Conservation (phyloP, 2,797 vertebrate species). For the Onychomys leucogaster region DNA sequence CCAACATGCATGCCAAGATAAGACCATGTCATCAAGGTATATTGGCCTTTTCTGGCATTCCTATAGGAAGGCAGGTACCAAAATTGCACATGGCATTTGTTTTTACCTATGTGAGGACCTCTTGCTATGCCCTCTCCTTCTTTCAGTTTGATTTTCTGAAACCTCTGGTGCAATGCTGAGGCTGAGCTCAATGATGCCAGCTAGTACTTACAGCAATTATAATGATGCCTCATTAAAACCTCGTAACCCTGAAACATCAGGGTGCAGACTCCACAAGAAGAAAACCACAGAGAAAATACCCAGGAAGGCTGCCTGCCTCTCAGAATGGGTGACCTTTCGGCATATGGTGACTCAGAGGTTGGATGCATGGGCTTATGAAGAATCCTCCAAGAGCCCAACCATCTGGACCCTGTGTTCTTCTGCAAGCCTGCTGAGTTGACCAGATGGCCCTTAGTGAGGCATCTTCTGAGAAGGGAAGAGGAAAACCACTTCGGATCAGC, state of each 20-base stretch:
- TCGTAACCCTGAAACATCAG: neutral
- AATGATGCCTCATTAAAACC: conserved; percentile 61
- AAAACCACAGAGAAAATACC: conserved; percentile 40
- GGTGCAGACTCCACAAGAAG: neutral
- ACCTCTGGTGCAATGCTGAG: neutral
- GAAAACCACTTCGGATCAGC: conserved; percentile 58
- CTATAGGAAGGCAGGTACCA: neutral
- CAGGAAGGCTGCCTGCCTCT: conserved; percentile 27
- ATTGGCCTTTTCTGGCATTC: neutral
- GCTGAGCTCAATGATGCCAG: neutral
- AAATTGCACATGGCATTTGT: neutral
- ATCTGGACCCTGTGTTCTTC: conserved; percentile 79
- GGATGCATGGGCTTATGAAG: conserved; percentile 82
- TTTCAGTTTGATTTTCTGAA: neutral
- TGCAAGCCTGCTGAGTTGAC: conserved; percentile 48
- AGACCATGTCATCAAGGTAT: neutral
- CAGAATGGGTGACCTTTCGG: conserved; percentile 66
- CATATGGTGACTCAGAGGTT: conserved; percentile 81
- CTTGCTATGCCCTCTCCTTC: neutral
- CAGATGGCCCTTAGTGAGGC: conserved; percentile 85
- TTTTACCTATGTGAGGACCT: neutral
- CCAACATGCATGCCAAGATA: conserved; percentile 46
- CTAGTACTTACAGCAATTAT: conserved; percentile 25
- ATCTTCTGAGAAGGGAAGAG: conserved; percentile 63
- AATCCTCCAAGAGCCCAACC: conserved; percentile 84